A percentile compares a stretch with the other conserved stretches of the same genome.
Evolutionary conservation across 2,888 invertebrate species (phyloP).

Genomic region (Agrotis segetum): DNA sequence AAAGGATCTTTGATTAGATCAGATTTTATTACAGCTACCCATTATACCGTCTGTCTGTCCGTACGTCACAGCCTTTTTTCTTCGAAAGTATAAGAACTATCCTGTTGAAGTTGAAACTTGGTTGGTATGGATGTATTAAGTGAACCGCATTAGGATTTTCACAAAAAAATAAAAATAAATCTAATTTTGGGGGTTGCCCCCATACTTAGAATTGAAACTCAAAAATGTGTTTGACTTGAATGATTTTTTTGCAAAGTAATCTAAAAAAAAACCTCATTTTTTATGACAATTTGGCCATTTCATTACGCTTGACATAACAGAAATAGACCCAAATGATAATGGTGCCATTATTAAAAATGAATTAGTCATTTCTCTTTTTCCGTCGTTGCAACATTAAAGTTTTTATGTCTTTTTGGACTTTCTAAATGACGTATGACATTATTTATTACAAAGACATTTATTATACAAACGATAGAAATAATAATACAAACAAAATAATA

Average conservation of each 20-base stretch:
- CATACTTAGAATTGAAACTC: too few species aligned
- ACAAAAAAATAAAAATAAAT: too few species aligned
- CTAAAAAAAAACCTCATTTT: background rate
- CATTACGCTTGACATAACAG: conserved; percentile 30
- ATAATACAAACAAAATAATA: background rate
- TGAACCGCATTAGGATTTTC: too few species aligned
- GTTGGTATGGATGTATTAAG: too few species aligned
- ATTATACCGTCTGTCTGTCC: too few species aligned
- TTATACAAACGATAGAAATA: background rate
- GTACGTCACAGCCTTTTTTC: too few species aligned
- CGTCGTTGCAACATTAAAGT: conserved; percentile 20
- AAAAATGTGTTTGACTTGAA: too few species aligned
- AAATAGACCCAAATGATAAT: conserved; percentile 37
- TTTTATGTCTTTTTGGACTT: background rate
- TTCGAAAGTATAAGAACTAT: too few species aligned
- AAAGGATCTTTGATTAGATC: background rate
- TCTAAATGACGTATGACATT: conserved; percentile 15
- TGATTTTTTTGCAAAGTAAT: background rate
- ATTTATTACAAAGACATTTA: background rate
- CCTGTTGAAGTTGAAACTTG: too few species aligned
- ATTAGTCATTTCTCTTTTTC: conserved; percentile 47
- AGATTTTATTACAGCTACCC: too few species aligned
- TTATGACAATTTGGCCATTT: conserved; percentile 9
- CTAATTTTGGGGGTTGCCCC: too few species aligned
- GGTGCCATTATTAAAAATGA: conserved; percentile 40